Base-by-base conservation (phyloP, 2,888 invertebrate species). In the Helobdella robusta region DNA sequence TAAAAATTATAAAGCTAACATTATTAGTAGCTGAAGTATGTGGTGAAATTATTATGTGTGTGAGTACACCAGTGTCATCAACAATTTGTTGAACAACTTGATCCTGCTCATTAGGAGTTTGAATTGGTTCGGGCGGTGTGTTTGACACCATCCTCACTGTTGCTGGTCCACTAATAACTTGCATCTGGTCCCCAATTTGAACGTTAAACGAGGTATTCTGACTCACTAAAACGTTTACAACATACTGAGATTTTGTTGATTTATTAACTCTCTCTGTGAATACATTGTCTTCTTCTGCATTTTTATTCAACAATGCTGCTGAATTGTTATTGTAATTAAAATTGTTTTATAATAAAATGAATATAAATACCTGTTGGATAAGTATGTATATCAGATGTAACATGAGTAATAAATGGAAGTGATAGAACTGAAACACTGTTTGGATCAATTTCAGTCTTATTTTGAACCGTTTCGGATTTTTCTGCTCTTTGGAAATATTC, bases 1-100 rank as follows among this genome's bases (percentile, higher is more conserved):
- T n/a, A n/a, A n/a, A n/a, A n/a, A n/a, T n/a, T n/a, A n/a, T n/a
- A n/a, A n/a, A n/a, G n/a, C n/a, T n/a, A n/a, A n/a, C n/a, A n/a
- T n/a, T n/a, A n/a, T n/a, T n/a, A n/a, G n/a, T n/a, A n/a, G n/a
- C n/a, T n/a, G 68, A 65, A 11, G 75, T 75, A 65, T 78, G 76
- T 15, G 89, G 87, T 66, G 90, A 89, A 75, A 92, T 84, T 76
- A 93, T 87, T 77, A 91, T 89, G 81, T 92, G 91, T 72, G 91
- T 85, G 77, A 93, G 84, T 74, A 87, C 87, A 70, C 89, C 89
- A 79, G 85, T 86, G 81, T 92, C 92, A 81, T 92, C 92, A 74
- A 92, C 86, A n/a, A 62, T 46, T 35, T 62, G 62, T 6, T 62
- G 62, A n/a, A 62, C 46, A 20, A 50, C 1, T 15, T 50, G 46